These are phyloP conservation scores for Cepphus grylle DNA, from an alignment of 2,113 vertebrate species.

Conservation along the genomic window DNA sequence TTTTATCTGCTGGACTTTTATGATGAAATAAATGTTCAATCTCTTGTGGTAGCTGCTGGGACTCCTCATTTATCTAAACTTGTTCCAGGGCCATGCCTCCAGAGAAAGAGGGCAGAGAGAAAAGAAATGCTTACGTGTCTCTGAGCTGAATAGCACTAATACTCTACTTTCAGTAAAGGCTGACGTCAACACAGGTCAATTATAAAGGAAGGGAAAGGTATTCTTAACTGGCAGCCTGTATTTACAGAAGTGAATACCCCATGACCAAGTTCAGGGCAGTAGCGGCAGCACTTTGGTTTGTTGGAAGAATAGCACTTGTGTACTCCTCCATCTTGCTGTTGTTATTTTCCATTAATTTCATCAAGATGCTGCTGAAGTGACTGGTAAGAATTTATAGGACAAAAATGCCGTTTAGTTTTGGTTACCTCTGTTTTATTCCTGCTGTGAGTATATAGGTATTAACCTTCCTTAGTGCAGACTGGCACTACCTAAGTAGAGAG, in stretches of 20 bases:
- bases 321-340: background rate
- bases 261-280: background rate
- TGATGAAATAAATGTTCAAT: conserved; percentile 86
- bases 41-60: conserved; percentile 80
- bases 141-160: background rate
- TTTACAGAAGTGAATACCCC: background rate
- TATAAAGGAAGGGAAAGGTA: background rate
- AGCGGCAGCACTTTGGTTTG: background rate
- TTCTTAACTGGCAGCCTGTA: background rate
- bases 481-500: background rate
- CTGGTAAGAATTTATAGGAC: background rate
- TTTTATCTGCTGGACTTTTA: conserved; percentile 91
- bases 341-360: background rate
- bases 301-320: background rate
- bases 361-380: background rate
- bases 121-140: background rate
- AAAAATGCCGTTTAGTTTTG: background rate
- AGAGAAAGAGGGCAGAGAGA: background rate
- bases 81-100: background rate
- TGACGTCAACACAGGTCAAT: background rate
- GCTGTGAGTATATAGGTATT: background rate
- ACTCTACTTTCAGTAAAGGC: background rate
- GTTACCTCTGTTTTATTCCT: background rate
- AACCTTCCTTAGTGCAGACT: background rate
- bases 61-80: conserved; percentile 11